These are phyloP conservation scores for Varecia variegata DNA, from an alignment of 2,797 vertebrate genomes.

Conservation along the genomic window DNA sequence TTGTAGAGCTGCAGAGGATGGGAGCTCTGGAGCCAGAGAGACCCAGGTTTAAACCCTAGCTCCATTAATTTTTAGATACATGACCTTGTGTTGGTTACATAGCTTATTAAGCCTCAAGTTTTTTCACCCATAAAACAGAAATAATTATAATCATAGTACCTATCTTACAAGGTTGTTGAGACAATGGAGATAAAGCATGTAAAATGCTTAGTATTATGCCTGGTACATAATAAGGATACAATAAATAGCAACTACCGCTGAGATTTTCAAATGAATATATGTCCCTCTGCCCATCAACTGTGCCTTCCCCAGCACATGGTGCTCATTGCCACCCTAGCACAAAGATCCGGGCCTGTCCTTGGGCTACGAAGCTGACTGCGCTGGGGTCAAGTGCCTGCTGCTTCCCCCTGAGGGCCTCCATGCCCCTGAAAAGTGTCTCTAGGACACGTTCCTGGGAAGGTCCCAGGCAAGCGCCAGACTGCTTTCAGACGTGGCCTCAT, in stretches of 20 bases:
- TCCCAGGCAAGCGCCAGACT: too few species aligned
- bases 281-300: neutral
- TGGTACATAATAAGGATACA: neutral
- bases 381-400: neutral
- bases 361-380: neutral
- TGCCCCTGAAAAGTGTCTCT: neutral
- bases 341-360: neutral
- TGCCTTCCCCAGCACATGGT: neutral
- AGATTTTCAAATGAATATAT: slow-evolving; percentile 20
- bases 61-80: neutral
- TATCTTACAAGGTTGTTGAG: neutral
- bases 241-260: neutral
- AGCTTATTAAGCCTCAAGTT: neutral
- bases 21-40: neutral
- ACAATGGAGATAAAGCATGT: slow-evolving; percentile 13
- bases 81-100: neutral
- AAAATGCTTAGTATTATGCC: neutral
- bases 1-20: neutral
- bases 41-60: neutral
- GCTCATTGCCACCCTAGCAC: neutral
- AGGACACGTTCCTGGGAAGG: neutral
- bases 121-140: neutral
- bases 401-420: neutral
- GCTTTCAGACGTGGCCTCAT: neutral
- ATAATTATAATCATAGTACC: slow-evolving; percentile 18